Conservation (phyloP, 2,797 vertebrate genomes). For the Trachops cirrhosus region DNA sequence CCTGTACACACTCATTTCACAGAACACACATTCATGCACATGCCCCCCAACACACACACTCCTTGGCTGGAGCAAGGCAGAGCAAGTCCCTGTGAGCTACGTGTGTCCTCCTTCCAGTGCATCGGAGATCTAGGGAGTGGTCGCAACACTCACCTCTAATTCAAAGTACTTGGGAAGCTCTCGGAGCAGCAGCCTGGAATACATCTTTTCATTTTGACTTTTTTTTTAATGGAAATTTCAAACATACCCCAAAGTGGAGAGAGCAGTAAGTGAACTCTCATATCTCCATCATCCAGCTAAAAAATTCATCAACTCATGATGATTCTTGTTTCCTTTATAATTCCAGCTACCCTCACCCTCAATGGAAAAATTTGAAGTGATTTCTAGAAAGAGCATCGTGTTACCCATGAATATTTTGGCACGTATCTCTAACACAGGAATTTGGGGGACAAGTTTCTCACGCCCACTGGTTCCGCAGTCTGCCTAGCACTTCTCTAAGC, state of each 20-base stretch:
- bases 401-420: slow-evolving; percentile 5
- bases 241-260: not conserved
- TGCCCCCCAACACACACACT: not conserved
- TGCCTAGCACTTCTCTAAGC: not conserved
- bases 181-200: not conserved
- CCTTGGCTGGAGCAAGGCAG: not conserved
- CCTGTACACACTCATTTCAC: not conserved
- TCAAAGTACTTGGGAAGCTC: not conserved
- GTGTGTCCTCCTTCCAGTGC: not conserved
- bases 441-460: not conserved
- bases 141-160: not conserved
- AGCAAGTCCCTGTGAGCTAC: not conserved
- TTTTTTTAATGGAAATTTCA: not conserved
- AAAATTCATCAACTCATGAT: not conserved
- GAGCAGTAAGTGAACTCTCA: not conserved
- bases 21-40: not conserved
- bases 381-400: not conserved
- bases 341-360: not conserved
- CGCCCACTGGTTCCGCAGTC: not conserved
- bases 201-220: not conserved
- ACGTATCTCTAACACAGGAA: not conserved
- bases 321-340: not conserved
- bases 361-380: not conserved
- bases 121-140: not conserved
- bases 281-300: not conserved